Evolutionary conservation across 2,797 vertebrate species (phyloP), one percentile per base, ranked within the genome.

Genomic region (Danio tinwini): DNA sequence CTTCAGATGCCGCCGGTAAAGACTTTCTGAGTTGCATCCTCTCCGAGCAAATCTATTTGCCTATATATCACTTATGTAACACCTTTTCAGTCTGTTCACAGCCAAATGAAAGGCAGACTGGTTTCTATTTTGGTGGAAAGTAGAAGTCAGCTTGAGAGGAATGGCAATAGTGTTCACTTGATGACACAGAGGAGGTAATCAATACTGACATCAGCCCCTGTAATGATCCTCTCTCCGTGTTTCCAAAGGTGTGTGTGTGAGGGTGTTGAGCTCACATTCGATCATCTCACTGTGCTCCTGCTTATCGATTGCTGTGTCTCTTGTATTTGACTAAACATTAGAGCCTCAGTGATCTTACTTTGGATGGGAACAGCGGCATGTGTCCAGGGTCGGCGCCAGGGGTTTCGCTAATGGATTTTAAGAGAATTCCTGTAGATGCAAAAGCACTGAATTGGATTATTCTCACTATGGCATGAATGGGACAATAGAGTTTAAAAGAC

Each of bases 311-410:
- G 39, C 6, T 2, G 21, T 19, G 17, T 45, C 6, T 76, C 14
- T 63, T 74, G 45, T 62, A 52, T 55, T 76, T 65, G 74, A 76
- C 74, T 55, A 76, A 67, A 67, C 50, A 75, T 52, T 75, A 59
- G 21, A 47, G 40, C 29, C 29, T 62, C 29, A 16, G 16, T 44
- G 44, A 63, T 75, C 16, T 75, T 50, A 52, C n/a, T 13, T 63
- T n/a, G 3, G 6, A 39, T 58, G 70, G 13, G 29, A 42, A 56
- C n/a, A 14, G n/a, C 47, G 16, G 45, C 13, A 17, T 40, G 72
- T 52, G 58, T 62, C 16, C 3, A 29, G 4, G 8, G 42, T 2
- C 52, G 0, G 29, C 14, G 0, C 59, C 6, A 1, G 37, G 52
- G n/a, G 37, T 47, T 42, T 52, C 5, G 8, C 13, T 59, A 47